phyloP scores from a whole-genome alignment of 1,140 invertebrate species.

The Potamilus streckersoni region DNA sequence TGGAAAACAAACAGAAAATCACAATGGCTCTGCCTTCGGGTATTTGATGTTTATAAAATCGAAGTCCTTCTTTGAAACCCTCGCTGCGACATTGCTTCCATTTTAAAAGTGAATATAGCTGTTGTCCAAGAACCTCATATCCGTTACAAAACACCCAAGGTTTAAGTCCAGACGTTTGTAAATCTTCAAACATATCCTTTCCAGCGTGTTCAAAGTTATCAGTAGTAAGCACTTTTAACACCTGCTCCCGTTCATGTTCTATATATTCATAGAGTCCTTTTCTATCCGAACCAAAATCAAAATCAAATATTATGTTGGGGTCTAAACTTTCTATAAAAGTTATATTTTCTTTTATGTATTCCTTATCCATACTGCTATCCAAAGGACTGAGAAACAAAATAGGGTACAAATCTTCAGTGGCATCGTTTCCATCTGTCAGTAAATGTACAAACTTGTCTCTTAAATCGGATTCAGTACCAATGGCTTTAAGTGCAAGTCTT shows the following conservation, averaged over 20 bases:
- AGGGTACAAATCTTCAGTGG: conserved; percentile 26
- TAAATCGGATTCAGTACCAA: conserved; percentile 9
- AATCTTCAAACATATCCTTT: conserved; percentile 28
- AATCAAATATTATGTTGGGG: conserved; percentile 43
- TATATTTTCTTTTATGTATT: conserved; percentile 19
- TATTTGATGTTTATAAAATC: conserved; percentile 39
- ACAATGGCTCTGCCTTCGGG: conserved; percentile 44
- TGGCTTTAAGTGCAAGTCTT: not conserved
- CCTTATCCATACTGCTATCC: conserved; percentile 21
- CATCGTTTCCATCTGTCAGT: conserved; percentile 32
- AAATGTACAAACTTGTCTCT: conserved; percentile 34
- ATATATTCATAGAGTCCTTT: conserved; percentile 38
- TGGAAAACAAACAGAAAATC: conserved; percentile 45
- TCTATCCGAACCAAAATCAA: conserved; percentile 29
- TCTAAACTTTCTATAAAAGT: conserved; percentile 37
- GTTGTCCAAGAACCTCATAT: conserved; percentile 27
- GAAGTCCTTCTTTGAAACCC: conserved; percentile 45
- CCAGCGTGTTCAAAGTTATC: conserved; percentile 40
- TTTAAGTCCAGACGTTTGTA: conserved; percentile 23
- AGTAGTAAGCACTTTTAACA: conserved; percentile 35
- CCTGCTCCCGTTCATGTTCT: conserved; percentile 31
- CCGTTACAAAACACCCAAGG: conserved; percentile 54
- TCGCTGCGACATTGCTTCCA: conserved; percentile 49
- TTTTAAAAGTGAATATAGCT: conserved; percentile 22
- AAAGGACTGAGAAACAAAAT: conserved; percentile 33